phyloP scores from a whole-genome alignment of 2,113 vertebrate genomes.

The Pontoporia blainvillei region DNA sequence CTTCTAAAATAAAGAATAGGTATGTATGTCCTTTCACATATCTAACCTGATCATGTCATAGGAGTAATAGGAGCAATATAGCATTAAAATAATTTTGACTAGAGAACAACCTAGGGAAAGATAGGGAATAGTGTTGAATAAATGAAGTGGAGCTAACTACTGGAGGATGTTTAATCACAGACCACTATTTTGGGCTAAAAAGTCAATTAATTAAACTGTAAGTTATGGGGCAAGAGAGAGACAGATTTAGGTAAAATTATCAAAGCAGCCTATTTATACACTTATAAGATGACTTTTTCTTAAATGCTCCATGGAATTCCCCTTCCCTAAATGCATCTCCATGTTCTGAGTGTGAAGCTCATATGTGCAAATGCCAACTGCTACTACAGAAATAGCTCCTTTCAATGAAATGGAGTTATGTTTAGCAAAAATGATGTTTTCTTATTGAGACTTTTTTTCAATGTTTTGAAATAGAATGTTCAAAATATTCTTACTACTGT shows the following conservation, averaged over 20 bases:
- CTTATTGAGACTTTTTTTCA: conserved; percentile 48
- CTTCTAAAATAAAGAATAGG: too few relatives aligned
- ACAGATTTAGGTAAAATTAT: neutral
- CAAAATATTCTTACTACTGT: conserved; percentile 61
- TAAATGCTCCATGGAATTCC: conserved; percentile 3
- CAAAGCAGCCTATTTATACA: neutral
- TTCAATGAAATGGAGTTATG: conserved; percentile 55
- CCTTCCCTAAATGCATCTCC: conserved; percentile 1
- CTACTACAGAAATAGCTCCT: conserved; percentile 59
- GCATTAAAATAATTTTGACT: neutral
- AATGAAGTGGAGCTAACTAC: neutral
- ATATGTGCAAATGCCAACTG: conserved; percentile 48
- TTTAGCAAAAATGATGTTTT: conserved; percentile 56
- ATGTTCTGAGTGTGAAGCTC: neutral
- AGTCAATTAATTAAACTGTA: neutral
- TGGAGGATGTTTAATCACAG: neutral
- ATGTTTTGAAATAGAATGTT: conserved; percentile 60
- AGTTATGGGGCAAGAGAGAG: neutral
- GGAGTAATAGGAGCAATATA: neutral
- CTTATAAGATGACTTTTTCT: neutral
- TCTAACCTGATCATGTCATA: neutral
- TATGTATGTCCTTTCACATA: neutral
- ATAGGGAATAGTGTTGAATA: neutral
- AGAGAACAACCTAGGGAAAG: neutral
- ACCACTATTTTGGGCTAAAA: neutral